Base-by-base conservation (phyloP, 2,797 vertebrate genomes). In the Pipistrellus pipistrellus region DNA sequence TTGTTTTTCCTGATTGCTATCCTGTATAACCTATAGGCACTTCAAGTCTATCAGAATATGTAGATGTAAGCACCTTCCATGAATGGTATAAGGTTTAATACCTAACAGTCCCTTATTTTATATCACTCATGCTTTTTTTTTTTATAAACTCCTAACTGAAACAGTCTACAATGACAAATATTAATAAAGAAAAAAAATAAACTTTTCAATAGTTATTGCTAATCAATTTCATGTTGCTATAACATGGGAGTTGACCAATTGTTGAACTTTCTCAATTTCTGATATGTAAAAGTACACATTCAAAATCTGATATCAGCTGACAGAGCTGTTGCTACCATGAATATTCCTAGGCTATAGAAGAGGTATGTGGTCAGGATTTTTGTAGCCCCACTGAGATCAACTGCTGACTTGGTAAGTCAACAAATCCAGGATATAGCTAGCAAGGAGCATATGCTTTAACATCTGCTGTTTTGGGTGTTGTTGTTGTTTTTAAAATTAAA, bases 321-420 rank as follows among this genome's bases (percentile, higher is more conserved):
- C 18, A 73, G 41, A 90, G 17, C 4, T 71, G 12, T 32, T 88
- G 2, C 32, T 78, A 78, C 0, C 15, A 10, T 81, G 35, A 71
- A 12, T 32, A n/a, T 72, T 17, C 48, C 48, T 35, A 91, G n/a
- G 64, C 1, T n/a, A 86, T 20, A 82, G 44, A 23, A 90, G 30
- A 86, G 13, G 27, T 46, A 57, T 57, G 53, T 25, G 35, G 18
- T 69, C 62, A 85, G 66, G 27, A 0, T 53, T 88, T 91, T 59
- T 25, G 32, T 62, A 64, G 30, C 57, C 88, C 88, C 57, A 68
- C 21, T 53, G 27, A 91, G 32, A 57, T 9, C 21, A 75, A 4
- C 18, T 95, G 84, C 77, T 96, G 90, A 95, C 18, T 44, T 32
- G 12, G 51, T 80, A 85, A 85, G 35, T 90, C 27, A 53, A 85